Evolutionary conservation across 2,113 vertebrate genomes (phyloP), one percentile per base, ranked within the genome.

Genomic region (Alexandromys fortis): DNA sequence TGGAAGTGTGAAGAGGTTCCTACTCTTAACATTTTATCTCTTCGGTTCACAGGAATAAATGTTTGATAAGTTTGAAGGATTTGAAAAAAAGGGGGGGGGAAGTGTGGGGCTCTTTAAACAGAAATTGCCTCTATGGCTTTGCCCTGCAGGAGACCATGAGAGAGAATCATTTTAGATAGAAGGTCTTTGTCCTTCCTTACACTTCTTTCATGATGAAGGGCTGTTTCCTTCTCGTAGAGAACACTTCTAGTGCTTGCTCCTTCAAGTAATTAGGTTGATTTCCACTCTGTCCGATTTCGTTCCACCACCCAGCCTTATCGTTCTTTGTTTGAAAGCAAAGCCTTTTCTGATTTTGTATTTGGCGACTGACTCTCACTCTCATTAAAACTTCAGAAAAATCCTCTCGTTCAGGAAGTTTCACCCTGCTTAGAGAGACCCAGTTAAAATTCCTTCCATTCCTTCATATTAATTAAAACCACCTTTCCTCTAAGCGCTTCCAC

Each of bases 401-500:
- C 9, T 87, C 82, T 78, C 11, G 58, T 89, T 96, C 49, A 91
- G 91, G 96, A 95, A 49, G 67, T 86, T 81, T 93, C 90, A 93
- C 17, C 83, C 38, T 92, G 81, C 33, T 92, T 94, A 92, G 38
- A 95, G 42, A 89, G 55, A 70, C 58, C 90, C 85, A 87, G 79
- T 76, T 85, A 92, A 96, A 95, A 96, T 97, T 96, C 76, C n/a
- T 96, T 95, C 75, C 94, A 90, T 89, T 93, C 81, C 52, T 93
- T 95, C 61, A 47, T 58, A 95, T 97, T 96, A 96, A 96, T 96
- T 94, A 97, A 96, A 97, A 94, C 52, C 94, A 88, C 35, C 47
- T 86, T 95, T 92, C 28, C 67, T 24, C 30, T 35, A 91, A 47
- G n/a, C 24, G 58, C 35, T 73, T 81, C 24, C 49, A 63, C 63